phyloP scores from a whole-genome alignment of 2,113 vertebrate genomes.

The Podarcis raffonei region DNA sequence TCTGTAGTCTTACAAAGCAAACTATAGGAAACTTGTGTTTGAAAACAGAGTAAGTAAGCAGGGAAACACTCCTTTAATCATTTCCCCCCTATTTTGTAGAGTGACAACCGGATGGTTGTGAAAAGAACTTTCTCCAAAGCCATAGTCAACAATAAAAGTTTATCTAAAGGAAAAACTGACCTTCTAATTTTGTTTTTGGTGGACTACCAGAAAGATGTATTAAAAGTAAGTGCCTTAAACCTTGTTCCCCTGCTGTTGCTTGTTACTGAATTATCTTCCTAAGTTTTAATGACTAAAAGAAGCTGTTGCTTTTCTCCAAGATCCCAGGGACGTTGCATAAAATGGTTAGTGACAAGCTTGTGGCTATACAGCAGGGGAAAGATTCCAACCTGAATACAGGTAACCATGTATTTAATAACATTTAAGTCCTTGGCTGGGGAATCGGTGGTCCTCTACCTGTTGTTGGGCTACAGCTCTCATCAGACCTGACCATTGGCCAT shows the following conservation, averaged over 20 bases:
- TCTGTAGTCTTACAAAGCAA: not conserved
- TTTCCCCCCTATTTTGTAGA: slow-evolving; percentile 70
- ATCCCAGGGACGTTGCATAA: slow-evolving; percentile 90
- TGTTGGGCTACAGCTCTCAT: no score
- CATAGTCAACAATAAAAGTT: slow-evolving; percentile 86
- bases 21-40: not conserved
- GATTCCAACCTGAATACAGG: slow-evolving; percentile 85
- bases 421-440: not conserved
- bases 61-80: not conserved
- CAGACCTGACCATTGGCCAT: no score
- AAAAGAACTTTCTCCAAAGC: slow-evolving; percentile 93
- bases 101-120: slow-evolving; percentile 95
- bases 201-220: slow-evolving; percentile 92
- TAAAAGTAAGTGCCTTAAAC: slow-evolving; percentile 83
- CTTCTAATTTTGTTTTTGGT: slow-evolving; percentile 94
- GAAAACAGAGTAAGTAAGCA: not conserved
- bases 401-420: slow-evolving; percentile 54
- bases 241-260: not conserved
- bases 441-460: not conserved
- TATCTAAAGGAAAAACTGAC: slow-evolving; percentile 95
- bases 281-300: slow-evolving; percentile 21
- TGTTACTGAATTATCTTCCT: not conserved
- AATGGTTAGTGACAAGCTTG: slow-evolving; percentile 91
- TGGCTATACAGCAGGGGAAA: slow-evolving; percentile 84
- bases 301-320: slow-evolving; percentile 63